These are phyloP conservation scores for Hartigia nigra DNA, from an alignment of 2,888 invertebrate species.

Conservation along the genomic window DNA sequence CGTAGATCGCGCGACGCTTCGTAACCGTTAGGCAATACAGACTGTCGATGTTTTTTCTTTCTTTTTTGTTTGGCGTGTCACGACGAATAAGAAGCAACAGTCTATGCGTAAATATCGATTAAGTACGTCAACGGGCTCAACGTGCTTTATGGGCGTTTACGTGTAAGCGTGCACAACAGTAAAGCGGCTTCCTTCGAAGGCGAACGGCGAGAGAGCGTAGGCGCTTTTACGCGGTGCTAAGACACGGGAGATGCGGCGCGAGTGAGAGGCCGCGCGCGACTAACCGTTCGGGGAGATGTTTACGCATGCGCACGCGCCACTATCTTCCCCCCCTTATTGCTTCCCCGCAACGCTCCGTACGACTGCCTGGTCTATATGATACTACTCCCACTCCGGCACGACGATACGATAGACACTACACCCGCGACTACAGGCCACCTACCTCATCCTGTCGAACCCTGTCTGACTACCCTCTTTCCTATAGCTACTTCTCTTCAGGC, in stretches of 20 bases:
- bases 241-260: constrained; percentile 38
- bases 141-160: not conserved
- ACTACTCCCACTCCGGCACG: constrained; percentile 16
- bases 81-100: not conserved
- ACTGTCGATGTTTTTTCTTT: not conserved
- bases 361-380: constrained; percentile 10
- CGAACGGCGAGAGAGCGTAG: constrained; percentile 14
- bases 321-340: constrained; percentile 5
- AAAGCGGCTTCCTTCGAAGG: not conserved
- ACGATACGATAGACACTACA: constrained; percentile 9
- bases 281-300: constrained; percentile 33
- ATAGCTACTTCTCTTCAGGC: not conserved
- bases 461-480: constrained; percentile 1
- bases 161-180: not conserved
- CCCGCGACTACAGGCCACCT: not conserved
- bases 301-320: constrained; percentile 30
- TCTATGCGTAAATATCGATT: not conserved
- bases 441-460: not conserved
- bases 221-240: constrained; percentile 8
- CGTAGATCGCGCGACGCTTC: not conserved
- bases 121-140: not conserved
- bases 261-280: constrained; percentile 53
- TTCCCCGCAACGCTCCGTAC: constrained; percentile 9
- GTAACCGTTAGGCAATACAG: not conserved
- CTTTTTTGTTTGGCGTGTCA: not conserved